Conservation (phyloP, 2,888 invertebrate genomes). For the Vesta saturnalis region DNA sequence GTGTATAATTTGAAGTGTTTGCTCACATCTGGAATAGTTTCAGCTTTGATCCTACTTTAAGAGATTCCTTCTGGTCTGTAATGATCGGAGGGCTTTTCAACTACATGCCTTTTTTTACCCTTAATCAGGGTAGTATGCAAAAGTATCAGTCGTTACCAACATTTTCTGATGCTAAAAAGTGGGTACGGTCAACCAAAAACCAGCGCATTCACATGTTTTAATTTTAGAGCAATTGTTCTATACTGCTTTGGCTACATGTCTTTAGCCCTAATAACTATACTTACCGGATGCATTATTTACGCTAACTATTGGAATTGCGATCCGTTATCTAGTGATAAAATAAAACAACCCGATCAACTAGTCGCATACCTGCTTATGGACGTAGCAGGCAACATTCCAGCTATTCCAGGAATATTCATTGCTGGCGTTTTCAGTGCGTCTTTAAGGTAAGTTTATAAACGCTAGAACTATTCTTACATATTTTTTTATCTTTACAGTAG, state of each 20-base stretch:
- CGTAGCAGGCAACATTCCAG: constrained; percentile 71
- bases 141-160: constrained; percentile 70
- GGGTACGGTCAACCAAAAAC: constrained; percentile 35
- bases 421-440: constrained; percentile 81
- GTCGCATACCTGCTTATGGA: constrained; percentile 80
- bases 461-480: too few relatives aligned
- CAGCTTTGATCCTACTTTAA: constrained; percentile 68
- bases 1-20: constrained; percentile 42
- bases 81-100: constrained; percentile 66
- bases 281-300: constrained; percentile 70
- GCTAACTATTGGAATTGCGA: constrained; percentile 74
- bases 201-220: background rate
- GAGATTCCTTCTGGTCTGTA: constrained; percentile 71
- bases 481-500: constrained; percentile 63
- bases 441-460: constrained; percentile 63
- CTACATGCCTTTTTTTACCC: constrained; percentile 66
- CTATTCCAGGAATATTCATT: constrained; percentile 78
- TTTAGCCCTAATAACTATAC: constrained; percentile 67
- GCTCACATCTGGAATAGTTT: constrained; percentile 60
- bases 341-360: constrained; percentile 66
- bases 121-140: constrained; percentile 70
- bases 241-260: constrained; percentile 63
- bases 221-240: constrained; percentile 29
- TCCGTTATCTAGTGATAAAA: constrained; percentile 68
- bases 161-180: constrained; percentile 65